phyloP scores from a whole-genome alignment of 2,888 invertebrate species.

The Nomada hirtipes region DNA sequence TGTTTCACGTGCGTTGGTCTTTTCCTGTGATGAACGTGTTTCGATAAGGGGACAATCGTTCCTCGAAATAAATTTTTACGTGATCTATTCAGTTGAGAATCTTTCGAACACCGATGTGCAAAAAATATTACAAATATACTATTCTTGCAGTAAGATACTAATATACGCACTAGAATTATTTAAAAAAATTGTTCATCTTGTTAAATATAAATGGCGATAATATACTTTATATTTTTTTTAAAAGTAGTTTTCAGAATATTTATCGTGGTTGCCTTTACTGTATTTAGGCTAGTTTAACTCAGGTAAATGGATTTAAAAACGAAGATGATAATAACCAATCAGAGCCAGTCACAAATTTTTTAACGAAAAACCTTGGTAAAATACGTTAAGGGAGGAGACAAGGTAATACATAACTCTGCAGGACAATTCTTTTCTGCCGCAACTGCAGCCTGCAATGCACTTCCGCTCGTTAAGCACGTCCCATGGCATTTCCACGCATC shows the following conservation, averaged over 20 bases:
- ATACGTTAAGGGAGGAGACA: background rate
- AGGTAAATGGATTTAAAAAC: background rate
- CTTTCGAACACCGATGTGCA: background rate
- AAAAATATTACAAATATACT: background rate
- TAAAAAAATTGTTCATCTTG: background rate
- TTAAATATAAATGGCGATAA: background rate
- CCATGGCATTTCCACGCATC: conserved; percentile 73
- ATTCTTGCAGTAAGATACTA: background rate
- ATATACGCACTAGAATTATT: background rate
- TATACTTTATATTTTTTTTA: no score
- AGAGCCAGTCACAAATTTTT: background rate
- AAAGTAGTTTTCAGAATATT: no score
- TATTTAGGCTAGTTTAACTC: no score
- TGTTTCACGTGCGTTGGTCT: background rate
- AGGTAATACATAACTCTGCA: background rate
- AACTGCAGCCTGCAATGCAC: conserved; percentile 71
- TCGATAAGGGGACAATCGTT: background rate
- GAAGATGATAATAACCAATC: background rate
- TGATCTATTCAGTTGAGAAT: no score
- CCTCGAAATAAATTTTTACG: background rate
- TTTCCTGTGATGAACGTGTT: background rate
- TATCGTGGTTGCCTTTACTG: no score
- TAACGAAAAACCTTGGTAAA: background rate
- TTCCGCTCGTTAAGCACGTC: conserved; percentile 76
- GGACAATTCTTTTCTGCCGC: conserved; percentile 47